phyloP scores from a whole-genome alignment of 2,113 vertebrate genomes.

The Python bivittatus region DNA sequence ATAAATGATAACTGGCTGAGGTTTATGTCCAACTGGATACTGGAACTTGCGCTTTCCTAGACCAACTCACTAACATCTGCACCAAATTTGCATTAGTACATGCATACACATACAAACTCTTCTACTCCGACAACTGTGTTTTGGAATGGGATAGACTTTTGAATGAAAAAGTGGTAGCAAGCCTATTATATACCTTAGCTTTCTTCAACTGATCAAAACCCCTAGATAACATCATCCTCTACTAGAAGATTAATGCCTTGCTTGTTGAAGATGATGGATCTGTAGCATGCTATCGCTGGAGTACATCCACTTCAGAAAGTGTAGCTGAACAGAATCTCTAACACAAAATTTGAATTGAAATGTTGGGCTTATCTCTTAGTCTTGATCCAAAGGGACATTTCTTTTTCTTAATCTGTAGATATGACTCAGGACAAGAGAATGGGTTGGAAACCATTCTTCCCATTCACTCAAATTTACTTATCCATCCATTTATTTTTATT shows the following conservation, averaged over 20 bases:
- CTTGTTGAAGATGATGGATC: neutral
- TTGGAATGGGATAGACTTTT: neutral
- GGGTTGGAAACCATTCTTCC: too few relatives aligned
- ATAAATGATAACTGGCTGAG: neutral
- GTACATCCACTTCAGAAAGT: neutral
- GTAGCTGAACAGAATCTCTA: neutral
- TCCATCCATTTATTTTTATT: neutral
- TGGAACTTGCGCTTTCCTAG: neutral
- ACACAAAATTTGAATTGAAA: neutral
- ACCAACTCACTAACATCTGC: neutral
- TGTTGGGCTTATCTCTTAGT: too few relatives aligned
- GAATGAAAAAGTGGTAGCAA: neutral
- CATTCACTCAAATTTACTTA: neutral
- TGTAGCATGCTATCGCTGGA: neutral
- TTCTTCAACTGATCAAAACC: neutral
- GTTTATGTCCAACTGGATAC: neutral
- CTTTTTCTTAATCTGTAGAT: neutral
- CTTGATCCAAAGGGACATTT: neutral
- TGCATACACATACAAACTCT: neutral
- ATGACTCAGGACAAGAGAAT: neutral
- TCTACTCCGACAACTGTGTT: neutral
- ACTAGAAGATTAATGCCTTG: too few relatives aligned
- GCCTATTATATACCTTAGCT: neutral
- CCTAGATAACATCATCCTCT: neutral
- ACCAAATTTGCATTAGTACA: neutral